Conservation (phyloP, 35 echinoderm and acorn worm species). For the Patiria miniata region DNA sequence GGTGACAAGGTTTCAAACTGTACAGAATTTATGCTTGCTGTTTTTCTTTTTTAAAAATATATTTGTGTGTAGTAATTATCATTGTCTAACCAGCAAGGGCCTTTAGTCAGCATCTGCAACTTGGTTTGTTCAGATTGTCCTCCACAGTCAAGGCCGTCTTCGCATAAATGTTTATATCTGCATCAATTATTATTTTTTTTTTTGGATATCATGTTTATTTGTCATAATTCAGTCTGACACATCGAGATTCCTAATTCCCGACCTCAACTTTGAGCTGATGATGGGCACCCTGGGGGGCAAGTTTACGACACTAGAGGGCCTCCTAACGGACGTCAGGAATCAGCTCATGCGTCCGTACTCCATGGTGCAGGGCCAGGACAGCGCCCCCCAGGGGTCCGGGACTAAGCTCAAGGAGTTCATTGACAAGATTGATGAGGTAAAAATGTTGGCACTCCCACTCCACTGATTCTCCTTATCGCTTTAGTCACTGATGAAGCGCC, state of each 20-base stretch:
- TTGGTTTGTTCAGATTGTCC: too few species aligned
- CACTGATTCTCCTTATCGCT: too few species aligned
- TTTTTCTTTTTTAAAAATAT: too few species aligned
- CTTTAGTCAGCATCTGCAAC: too few species aligned
- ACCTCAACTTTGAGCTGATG: slow-evolving; percentile 63
- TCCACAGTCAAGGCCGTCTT: too few species aligned
- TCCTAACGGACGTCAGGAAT: slow-evolving; percentile 65
- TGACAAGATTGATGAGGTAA: slow-evolving; percentile 81
- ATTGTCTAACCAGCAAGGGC: too few species aligned
- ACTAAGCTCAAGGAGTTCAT: slow-evolving; percentile 52
- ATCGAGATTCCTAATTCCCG: slow-evolving; percentile 71
- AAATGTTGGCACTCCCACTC: too few species aligned
- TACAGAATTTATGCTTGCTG: too few species aligned
- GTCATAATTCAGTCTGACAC: slow-evolving; percentile 75
- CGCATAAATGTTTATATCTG: too few species aligned
- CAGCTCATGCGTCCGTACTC: slow-evolving; percentile 44
- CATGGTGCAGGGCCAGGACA: slow-evolving; percentile 69
- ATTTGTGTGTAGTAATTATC: too few species aligned
- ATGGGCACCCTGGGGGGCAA: slow-evolving; percentile 68
- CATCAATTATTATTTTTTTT: background rate
- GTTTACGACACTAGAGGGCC: slow-evolving; percentile 93
- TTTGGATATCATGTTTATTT: background rate
- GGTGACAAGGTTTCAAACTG: too few species aligned
- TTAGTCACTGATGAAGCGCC: too few species aligned
- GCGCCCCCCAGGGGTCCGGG: background rate